Conservation (phyloP, 1,140 invertebrate genomes). For the Tyrophagus putrescentiae region DNA sequence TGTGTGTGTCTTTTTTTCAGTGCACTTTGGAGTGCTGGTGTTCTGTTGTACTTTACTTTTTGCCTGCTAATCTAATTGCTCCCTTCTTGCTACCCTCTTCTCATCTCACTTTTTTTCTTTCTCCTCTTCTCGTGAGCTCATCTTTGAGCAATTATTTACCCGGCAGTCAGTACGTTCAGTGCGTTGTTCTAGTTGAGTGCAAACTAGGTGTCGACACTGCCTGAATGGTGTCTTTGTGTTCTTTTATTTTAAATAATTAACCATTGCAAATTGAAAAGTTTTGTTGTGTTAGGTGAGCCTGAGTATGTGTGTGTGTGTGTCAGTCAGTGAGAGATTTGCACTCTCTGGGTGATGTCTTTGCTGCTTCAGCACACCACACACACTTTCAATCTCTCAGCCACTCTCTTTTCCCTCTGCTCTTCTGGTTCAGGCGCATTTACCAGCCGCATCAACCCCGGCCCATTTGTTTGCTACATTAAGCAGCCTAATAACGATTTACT, state of each 20-base stretch:
- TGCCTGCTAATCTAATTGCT: too few relatives aligned
- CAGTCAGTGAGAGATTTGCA: too few relatives aligned
- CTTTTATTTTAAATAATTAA: conserved; percentile 18
- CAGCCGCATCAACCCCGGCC: neutral
- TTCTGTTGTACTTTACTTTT: too few relatives aligned
- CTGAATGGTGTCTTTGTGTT: neutral
- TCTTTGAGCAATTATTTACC: too few relatives aligned
- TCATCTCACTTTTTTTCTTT: neutral
- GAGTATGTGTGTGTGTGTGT: too few relatives aligned
- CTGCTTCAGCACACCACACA: neutral
- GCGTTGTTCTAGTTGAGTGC: too few relatives aligned
- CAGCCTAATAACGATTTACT: conserved; percentile 13
- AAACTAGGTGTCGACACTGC: neutral
- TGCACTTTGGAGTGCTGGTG: too few relatives aligned
- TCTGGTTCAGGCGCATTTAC: neutral
- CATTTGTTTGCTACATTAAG: conserved; percentile 15
- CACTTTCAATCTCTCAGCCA: neutral
- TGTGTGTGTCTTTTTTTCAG: too few relatives aligned
- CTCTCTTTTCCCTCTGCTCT: neutral
- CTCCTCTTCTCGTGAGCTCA: too few relatives aligned
- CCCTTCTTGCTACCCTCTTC: neutral
- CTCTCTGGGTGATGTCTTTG: too few relatives aligned
- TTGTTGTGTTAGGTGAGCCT: too few relatives aligned
- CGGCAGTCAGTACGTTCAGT: too few relatives aligned
- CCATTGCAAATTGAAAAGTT: conserved; percentile 18